Evolutionary conservation across 2,888 invertebrate species (phyloP).

Genomic region (Horisme vitalbata): DNA sequence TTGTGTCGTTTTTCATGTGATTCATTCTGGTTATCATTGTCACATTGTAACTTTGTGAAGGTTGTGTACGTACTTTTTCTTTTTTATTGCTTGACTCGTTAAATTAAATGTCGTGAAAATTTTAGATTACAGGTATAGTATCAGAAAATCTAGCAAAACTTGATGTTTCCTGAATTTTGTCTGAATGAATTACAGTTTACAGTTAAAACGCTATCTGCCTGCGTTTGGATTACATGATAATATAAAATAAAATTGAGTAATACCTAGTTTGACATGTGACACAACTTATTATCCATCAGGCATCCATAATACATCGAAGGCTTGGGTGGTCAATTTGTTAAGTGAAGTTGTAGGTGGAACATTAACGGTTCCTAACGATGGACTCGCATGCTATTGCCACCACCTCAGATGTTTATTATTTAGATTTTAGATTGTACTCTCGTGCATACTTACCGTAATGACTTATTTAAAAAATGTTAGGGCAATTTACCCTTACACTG

Average conservation of each 20-base stretch:
- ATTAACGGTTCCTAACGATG: constrained; percentile 65
- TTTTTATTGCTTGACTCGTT: too few species aligned
- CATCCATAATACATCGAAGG: constrained; percentile 9
- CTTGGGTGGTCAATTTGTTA: constrained; percentile 64
- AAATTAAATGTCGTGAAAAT: too few species aligned
- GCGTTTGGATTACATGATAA: too few species aligned
- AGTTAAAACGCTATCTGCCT: too few species aligned
- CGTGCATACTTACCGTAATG: constrained; percentile 24
- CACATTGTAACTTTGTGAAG: too few species aligned
- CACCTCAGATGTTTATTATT: constrained; percentile 53
- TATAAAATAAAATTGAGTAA: constrained; percentile 15
- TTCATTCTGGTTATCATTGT: too few species aligned
- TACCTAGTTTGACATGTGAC: constrained; percentile 24
- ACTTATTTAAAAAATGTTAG: neutral
- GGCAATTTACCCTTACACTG: neutral
- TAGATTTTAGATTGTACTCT: constrained; percentile 47
- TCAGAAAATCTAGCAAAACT: too few species aligned
- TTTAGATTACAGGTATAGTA: too few species aligned
- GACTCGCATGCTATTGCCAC: constrained; percentile 60
- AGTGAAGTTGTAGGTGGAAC: constrained; percentile 63
- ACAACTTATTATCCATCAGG: too few species aligned
- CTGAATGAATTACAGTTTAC: too few species aligned
- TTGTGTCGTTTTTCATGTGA: too few species aligned
- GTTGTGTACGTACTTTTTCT: neutral
- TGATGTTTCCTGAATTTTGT: too few species aligned